Percentiles rank a stretch among this genome's conserved stretches.
Evolutionary conservation across 2,888 invertebrate genomes (phyloP).

Genomic region (Dusona sp.): DNA sequence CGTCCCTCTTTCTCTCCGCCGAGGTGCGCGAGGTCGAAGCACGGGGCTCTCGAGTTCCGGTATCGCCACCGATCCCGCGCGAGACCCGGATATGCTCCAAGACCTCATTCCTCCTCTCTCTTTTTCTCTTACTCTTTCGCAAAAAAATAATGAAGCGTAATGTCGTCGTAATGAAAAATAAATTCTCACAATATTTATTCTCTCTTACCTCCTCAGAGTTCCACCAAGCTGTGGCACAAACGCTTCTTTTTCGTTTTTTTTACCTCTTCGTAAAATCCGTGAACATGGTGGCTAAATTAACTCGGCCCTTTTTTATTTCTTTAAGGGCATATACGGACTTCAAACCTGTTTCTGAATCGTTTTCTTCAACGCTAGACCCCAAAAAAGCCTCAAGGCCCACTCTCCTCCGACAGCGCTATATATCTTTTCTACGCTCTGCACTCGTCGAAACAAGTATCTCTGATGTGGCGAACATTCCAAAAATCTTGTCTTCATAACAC

Average conservation of each 20-base stretch:
- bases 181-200: conserved; percentile 9
- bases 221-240: background rate
- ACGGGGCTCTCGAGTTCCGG: conserved; percentile 61
- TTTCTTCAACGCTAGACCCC: conserved; percentile 31
- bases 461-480: background rate
- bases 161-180: conserved; percentile 14
- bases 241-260: background rate
- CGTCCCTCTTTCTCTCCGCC: background rate
- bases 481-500: background rate
- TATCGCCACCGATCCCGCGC: conserved; percentile 61
- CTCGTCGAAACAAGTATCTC: background rate
- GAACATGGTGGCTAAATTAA: conserved; percentile 38
- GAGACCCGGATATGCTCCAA: conserved; percentile 66
- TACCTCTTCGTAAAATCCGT: conserved; percentile 1
- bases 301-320: conserved; percentile 41
- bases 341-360: conserved; percentile 67
- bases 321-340: conserved; percentile 45
- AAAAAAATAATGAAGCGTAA: conserved; percentile 49
- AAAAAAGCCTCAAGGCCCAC: conserved; percentile 51
- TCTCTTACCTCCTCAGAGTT: background rate
- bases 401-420: conserved; percentile 36
- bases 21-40: conserved; percentile 61
- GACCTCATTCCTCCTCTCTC: conserved; percentile 34
- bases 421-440: conserved; percentile 26
- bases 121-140: conserved; percentile 16